Percentiles rank a stretch among this genome's conserved stretches.
These are phyloP conservation scores for Pelagia noctiluca DNA, from an alignment of 30 jellyfish, hydroid and myxozoan species.

Conservation along the genomic window DNA sequence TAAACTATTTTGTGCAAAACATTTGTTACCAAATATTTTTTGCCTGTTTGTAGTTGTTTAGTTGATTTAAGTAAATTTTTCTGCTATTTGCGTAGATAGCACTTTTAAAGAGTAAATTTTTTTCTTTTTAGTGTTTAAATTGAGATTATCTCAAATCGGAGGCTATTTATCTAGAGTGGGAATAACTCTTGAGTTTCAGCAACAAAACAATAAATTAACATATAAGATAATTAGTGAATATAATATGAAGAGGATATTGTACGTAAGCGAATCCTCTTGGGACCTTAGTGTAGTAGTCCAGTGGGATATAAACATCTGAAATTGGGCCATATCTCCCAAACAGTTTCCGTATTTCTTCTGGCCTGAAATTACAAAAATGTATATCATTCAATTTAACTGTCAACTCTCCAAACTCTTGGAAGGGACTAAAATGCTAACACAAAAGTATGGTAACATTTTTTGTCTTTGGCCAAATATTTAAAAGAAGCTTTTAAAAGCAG, in stretches of 20 bases:
- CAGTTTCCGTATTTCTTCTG: constrained; percentile 88
- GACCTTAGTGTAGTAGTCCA: constrained; percentile 91
- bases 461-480: no score
- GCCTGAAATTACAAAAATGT: constrained; percentile 40
- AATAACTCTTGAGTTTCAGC: no score
- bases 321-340: constrained; percentile 92
- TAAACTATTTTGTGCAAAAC: no score
- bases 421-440: background rate
- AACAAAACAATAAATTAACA: background rate
- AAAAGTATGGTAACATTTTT: no score
- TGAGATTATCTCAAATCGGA: background rate
- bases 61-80: no score
- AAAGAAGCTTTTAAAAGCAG: no score
- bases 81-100: background rate
- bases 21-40: no score
- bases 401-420: no score
- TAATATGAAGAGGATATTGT: constrained; percentile 86
- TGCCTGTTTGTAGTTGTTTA: no score
- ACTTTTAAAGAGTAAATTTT: background rate
- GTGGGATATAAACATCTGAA: constrained; percentile 95
- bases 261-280: constrained; percentile 98
- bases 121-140: background rate
- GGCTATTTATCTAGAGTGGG: background rate
- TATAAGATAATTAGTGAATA: background rate
- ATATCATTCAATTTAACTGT: no score